Evolutionary conservation across 2,113 vertebrate genomes (phyloP).

Genomic region (Calyptomena viridis): DNA sequence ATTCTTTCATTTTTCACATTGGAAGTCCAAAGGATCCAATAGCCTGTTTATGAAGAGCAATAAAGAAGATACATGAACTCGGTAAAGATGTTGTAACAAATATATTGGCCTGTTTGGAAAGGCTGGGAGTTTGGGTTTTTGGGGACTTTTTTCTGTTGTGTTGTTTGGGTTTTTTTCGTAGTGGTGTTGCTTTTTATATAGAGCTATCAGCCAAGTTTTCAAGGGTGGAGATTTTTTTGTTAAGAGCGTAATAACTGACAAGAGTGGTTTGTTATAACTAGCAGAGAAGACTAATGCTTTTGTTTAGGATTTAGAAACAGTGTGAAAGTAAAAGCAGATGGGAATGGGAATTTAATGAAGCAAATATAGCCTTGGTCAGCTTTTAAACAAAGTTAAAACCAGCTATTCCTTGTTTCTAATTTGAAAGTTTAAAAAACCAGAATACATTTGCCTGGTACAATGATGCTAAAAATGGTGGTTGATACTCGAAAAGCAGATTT

Average conservation of each 20-base stretch:
- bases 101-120: constrained; percentile 67
- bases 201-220: constrained; percentile 60
- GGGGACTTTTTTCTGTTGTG: neutral
- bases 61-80: constrained; percentile 80
- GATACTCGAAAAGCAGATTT: neutral
- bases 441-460: neutral
- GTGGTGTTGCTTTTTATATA: constrained; percentile 29
- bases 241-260: constrained; percentile 38
- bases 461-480: neutral
- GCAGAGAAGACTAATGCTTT: constrained; percentile 60
- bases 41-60: constrained; percentile 80
- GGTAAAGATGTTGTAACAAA: constrained; percentile 75
- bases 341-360: constrained; percentile 65
- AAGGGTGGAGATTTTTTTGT: neutral
- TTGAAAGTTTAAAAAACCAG: constrained; percentile 39
- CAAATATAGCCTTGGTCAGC: constrained; percentile 39
- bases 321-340: constrained; percentile 59
- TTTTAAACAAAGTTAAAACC: constrained; percentile 52
- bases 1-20: constrained; percentile 79
- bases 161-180: neutral
- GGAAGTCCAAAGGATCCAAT: constrained; percentile 73
- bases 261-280: constrained; percentile 46
- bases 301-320: constrained; percentile 68
- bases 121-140: constrained; percentile 9
- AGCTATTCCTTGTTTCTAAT: constrained; percentile 50